These are phyloP conservation scores for Proctacanthus coquilletti DNA, from an alignment of 1,140 invertebrate genomes.

Conservation along the genomic window DNA sequence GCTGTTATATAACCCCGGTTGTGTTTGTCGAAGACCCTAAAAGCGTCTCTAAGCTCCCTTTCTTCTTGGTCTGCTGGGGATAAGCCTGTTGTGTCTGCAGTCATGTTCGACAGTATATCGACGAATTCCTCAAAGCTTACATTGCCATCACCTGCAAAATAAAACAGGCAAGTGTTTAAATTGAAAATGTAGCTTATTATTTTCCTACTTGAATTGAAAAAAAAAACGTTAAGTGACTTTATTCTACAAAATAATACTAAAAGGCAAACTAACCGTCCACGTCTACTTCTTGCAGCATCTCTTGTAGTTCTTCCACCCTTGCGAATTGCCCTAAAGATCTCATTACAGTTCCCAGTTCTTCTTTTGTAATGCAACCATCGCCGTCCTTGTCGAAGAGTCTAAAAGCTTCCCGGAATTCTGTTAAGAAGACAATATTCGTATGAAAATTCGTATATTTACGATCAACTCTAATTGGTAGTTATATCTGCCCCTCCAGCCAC, in stretches of 20 bases:
- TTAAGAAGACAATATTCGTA: constrained; percentile 5
- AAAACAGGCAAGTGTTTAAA: too few species aligned
- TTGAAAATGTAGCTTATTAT: too few species aligned
- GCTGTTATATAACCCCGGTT: constrained; percentile 75
- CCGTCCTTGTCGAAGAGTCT: constrained; percentile 80
- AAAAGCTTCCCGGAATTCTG: constrained; percentile 75
- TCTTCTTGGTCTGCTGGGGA: constrained; percentile 58
- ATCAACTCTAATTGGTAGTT: background rate
- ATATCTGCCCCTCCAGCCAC: background rate
- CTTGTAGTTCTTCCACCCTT: constrained; percentile 61
- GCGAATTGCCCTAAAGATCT: constrained; percentile 70
- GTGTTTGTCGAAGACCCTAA: constrained; percentile 74
- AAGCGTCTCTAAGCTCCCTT: constrained; percentile 73
- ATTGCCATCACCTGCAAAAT: constrained; percentile 61
- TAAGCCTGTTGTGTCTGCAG: constrained; percentile 38
- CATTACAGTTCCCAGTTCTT: constrained; percentile 72
- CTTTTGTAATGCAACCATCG: constrained; percentile 74
- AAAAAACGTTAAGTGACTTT: too few species aligned
- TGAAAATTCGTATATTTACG: constrained; percentile 8
- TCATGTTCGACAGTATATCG: constrained; percentile 73
- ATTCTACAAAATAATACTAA: too few species aligned
- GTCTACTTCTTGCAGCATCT: constrained; percentile 83
- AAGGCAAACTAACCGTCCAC: constrained; percentile 52
- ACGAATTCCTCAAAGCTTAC: constrained; percentile 88
- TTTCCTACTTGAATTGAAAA: too few species aligned